A percentile compares a stretch with the other conserved stretches of the same genome.
Conservation (phyloP, 2,113 vertebrate genomes). For the Pseudolaguvia tuberculata region DNA sequence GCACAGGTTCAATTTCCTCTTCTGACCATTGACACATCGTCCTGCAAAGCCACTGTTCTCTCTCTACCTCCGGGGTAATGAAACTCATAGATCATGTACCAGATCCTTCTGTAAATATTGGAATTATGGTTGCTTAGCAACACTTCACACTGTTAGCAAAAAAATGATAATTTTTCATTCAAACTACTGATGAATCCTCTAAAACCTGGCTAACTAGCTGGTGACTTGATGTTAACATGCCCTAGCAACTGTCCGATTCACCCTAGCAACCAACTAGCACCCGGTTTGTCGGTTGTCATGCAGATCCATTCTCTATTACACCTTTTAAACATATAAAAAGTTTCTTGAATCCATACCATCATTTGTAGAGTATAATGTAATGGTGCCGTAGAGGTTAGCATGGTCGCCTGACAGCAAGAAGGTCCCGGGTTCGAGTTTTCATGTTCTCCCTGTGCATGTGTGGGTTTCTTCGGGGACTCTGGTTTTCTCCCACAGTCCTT, state of each 20-base stretch:
- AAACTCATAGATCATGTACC: neutral
- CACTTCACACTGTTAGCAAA: neutral
- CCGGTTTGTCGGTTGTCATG: neutral
- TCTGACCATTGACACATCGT: neutral
- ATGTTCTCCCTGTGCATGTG: no score
- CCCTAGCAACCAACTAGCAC: neutral
- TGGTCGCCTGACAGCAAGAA: no score
- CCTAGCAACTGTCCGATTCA: neutral
- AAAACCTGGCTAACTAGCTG: neutral
- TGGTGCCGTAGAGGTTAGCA: no score
- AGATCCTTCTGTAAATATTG: neutral
- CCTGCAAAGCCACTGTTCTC: slow-evolving; percentile 14
- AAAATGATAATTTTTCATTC: no score
- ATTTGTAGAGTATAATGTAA: neutral
- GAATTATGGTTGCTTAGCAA: neutral
- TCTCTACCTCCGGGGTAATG: neutral
- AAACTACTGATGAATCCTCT: no score
- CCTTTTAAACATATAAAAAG: neutral
- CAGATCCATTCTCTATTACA: neutral
- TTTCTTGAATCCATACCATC: neutral
- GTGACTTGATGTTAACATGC: neutral
- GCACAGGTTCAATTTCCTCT: slow-evolving; percentile 10
- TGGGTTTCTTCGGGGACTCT: no score
- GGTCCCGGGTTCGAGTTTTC: no score
- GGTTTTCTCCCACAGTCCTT: no score